A percentile compares a stretch with the other conserved stretches of the same genome.
Evolutionary conservation across 2,113 vertebrate species (phyloP).

Genomic region (Alectura lathami): DNA sequence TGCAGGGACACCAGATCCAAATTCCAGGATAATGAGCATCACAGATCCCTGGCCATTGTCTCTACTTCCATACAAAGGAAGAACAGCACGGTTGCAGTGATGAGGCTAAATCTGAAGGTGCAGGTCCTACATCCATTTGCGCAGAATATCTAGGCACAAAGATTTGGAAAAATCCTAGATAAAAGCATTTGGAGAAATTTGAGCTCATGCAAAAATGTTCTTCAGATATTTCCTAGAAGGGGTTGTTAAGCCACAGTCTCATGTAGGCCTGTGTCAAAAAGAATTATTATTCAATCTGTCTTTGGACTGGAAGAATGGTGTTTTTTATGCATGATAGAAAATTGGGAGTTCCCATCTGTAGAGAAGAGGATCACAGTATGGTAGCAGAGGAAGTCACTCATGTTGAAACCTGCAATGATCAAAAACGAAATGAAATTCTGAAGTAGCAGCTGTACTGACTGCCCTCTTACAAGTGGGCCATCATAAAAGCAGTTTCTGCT

Average conservation of each 20-base stretch:
- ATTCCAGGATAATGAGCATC: neutral
- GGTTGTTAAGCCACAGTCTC: neutral
- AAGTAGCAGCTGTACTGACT: neutral
- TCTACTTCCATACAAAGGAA: neutral
- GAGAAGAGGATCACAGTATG: neutral
- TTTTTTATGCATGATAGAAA: neutral
- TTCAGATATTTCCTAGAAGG: neutral
- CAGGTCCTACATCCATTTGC: neutral
- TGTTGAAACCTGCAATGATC: neutral
- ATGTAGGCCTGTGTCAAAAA: neutral
- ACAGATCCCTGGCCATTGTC: neutral
- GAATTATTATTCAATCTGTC: neutral
- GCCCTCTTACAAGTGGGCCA: neutral
- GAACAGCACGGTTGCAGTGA: neutral
- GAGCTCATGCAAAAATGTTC: neutral
- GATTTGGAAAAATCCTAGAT: neutral
- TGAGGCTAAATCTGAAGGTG: neutral
- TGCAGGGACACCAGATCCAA: neutral
- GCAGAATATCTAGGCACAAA: neutral
- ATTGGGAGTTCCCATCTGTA: neutral
- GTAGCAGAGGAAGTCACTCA: neutral
- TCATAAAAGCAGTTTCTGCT: neutral
- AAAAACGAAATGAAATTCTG: neutral
- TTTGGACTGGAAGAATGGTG: neutral
- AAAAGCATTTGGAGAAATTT: neutral